Evolutionary conservation across 2,797 vertebrate genomes (phyloP).

Genomic region (Coccyzus lansbergi): DNA sequence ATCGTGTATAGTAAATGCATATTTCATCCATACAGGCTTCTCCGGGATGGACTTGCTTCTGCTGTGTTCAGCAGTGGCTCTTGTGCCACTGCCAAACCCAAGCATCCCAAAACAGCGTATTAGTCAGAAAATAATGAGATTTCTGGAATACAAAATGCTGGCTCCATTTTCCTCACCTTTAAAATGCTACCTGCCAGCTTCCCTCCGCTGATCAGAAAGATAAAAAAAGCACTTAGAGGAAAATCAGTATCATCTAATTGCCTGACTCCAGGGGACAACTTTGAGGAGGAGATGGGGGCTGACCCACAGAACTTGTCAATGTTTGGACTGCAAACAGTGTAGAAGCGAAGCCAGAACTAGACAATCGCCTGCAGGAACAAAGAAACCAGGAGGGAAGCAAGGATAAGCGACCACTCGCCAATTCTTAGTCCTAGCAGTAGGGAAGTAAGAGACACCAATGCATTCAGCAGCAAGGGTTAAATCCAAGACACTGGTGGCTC

Average conservation of each 20-base stretch:
- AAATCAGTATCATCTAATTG: neutral
- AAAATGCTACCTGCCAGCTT: conserved; percentile 2
- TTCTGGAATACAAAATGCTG: conserved; percentile 24
- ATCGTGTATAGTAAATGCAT: neutral
- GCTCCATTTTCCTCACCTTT: conserved; percentile 30
- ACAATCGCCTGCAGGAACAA: neutral
- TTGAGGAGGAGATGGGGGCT: neutral
- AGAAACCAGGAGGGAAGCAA: too few relatives aligned
- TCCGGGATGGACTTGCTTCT: neutral
- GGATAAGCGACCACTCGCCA: too few relatives aligned
- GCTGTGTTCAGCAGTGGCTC: conserved; percentile 47
- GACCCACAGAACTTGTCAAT: neutral
- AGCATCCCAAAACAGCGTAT: conserved; percentile 27
- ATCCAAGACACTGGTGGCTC: neutral
- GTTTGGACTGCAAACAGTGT: neutral
- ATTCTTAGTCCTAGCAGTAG: too few relatives aligned
- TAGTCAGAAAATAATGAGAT: conserved; percentile 51
- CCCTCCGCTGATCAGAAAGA: conserved; percentile 20
- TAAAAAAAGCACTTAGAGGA: conserved; percentile 41
- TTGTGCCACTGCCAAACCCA: neutral
- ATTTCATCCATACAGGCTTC: neutral
- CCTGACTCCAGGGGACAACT: neutral
- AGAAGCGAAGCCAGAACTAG: neutral
- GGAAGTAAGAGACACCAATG: too few relatives aligned
- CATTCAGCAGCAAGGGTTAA: neutral